Conservation (phyloP, 2,888 invertebrate species). For the Ichneumon xanthorius region DNA sequence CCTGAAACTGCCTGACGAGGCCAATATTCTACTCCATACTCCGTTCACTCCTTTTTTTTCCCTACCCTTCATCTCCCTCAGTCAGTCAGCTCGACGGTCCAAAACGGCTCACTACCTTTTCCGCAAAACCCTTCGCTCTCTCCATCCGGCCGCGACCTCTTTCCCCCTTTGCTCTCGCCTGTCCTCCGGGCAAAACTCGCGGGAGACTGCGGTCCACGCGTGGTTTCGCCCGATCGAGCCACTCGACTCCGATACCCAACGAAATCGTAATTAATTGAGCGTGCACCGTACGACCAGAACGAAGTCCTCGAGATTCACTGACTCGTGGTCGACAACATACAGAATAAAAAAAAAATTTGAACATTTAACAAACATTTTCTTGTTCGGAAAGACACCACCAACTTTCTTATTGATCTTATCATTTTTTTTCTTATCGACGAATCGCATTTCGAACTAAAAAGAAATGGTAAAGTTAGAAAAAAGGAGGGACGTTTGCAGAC, state of each 20-base stretch:
- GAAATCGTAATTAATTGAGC: slow-evolving; percentile 69
- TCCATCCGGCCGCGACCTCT: slow-evolving; percentile 18
- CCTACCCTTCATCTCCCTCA: slow-evolving; percentile 51
- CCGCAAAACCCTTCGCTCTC: slow-evolving; percentile 43
- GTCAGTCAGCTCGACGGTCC: slow-evolving; percentile 28
- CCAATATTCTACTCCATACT: slow-evolving; percentile 74
- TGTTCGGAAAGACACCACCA: too few species aligned
- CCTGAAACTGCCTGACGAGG: slow-evolving; percentile 81
- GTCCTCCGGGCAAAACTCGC: slow-evolving; percentile 59
- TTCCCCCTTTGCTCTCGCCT: slow-evolving; percentile 25
- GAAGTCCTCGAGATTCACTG: slow-evolving; percentile 16
- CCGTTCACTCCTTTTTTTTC: slow-evolving; percentile 41
- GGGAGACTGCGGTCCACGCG: slow-evolving; percentile 73
- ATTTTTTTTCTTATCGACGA: too few species aligned
- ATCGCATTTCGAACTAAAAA: too few species aligned
- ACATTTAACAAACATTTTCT: too few species aligned
- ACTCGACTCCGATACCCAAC: slow-evolving; percentile 70
- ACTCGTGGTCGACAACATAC: slow-evolving; percentile 9
- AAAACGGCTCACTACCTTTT: slow-evolving; percentile 53
- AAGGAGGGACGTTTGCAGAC: too few species aligned
- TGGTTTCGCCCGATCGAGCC: slow-evolving; percentile 81
- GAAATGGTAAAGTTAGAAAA: too few species aligned
- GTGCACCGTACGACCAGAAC: slow-evolving; percentile 26
- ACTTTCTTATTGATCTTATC: too few species aligned
- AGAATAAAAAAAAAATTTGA: not conserved